phyloP scores from a whole-genome alignment of 64 coral and sea anemone genomes.

The Montipora cactus region DNA sequence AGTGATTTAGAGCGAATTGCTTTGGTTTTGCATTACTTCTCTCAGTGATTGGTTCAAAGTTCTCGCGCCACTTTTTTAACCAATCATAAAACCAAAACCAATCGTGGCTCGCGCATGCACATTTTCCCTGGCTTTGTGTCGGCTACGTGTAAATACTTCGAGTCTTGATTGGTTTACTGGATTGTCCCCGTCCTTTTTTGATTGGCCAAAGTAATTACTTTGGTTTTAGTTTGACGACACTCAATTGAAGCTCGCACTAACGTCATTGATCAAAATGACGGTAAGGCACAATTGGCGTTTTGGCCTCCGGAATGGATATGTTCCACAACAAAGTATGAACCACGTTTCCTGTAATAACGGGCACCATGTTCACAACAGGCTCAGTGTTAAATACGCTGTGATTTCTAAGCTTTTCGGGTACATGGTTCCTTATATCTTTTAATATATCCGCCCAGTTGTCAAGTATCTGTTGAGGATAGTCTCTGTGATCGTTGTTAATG shows the following conservation, averaged over 20 bases:
- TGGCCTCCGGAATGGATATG: constrained; percentile 63
- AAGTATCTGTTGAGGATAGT: constrained; percentile 68
- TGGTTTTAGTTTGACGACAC: too few relatives aligned
- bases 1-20: too few relatives aligned
- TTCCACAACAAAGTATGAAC: constrained; percentile 73
- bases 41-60: too few relatives aligned
- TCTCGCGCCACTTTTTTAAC: too few relatives aligned
- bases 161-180: too few relatives aligned
- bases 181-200: too few relatives aligned
- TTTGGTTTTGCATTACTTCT: too few relatives aligned
- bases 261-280: constrained; percentile 50
- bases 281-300: constrained; percentile 70
- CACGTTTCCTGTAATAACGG: constrained; percentile 13
- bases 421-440: constrained; percentile 42
- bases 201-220: too few relatives aligned
- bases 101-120: too few relatives aligned
- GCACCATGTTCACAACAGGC: constrained; percentile 69
- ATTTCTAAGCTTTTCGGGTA: constrained; percentile 52
- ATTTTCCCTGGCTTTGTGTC: too few relatives aligned
- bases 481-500: constrained; percentile 79
- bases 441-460: constrained; percentile 89
- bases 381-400: constrained; percentile 53
- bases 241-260: not conserved
- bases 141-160: too few relatives aligned
- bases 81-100: too few relatives aligned